Evolutionary conservation across 1,140 invertebrate genomes (phyloP).

Genomic region (Copidosoma floridanum): DNA sequence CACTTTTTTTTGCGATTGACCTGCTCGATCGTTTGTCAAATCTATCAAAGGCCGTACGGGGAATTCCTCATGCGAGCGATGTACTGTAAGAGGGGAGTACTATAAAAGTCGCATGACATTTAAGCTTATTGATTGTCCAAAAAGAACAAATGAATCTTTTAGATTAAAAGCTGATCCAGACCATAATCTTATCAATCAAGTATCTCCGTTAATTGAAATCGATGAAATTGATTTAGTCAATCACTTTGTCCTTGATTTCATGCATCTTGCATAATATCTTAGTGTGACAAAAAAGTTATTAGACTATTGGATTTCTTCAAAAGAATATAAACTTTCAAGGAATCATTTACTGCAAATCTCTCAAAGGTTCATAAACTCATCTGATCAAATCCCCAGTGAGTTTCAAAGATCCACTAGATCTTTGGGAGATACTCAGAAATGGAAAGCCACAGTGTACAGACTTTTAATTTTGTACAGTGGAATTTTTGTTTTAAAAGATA

Average conservation of each 20-base stretch:
- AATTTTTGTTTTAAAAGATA: conserved; percentile 23
- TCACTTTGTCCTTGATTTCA: conserved; percentile 36
- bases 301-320: conserved; percentile 28
- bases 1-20: no score
- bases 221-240: conserved; percentile 33
- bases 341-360: not conserved
- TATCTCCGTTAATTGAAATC: no score
- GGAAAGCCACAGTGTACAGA: conserved; percentile 31
- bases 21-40: no score
- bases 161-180: no score
- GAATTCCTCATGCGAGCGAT: no score
- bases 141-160: no score
- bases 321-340: not conserved
- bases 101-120: no score
- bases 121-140: no score
- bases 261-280: conserved; percentile 35
- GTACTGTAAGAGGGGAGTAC: no score
- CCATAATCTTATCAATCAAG: no score
- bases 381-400: conserved; percentile 25
- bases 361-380: conserved; percentile 14
- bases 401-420: conserved; percentile 26
- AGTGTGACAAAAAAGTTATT: conserved; percentile 36
- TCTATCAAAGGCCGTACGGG: no score
- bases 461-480: conserved; percentile 33
- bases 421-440: conserved; percentile 13